Evolutionary conservation across 2,888 invertebrate genomes (phyloP).

Genomic region (Alviniconcha strummeri): DNA sequence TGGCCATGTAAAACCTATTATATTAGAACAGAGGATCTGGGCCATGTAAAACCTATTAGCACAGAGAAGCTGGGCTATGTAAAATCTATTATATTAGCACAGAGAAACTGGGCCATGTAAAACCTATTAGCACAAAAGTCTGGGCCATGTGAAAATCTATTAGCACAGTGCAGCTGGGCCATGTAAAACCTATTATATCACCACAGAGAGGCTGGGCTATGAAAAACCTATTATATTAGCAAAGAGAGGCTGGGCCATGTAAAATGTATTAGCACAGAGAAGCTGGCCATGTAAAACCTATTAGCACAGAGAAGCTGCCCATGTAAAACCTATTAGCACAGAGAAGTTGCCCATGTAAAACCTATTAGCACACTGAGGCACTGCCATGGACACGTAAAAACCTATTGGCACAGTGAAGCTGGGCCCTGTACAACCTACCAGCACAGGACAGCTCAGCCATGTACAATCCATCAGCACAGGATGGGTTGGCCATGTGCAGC

Average conservation of each 20-base stretch:
- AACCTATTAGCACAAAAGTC: neutral
- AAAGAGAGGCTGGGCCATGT: neutral
- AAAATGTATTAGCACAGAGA: too few relatives aligned
- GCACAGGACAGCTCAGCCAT: slow-evolving; percentile 78
- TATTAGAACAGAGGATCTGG: neutral
- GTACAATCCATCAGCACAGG: slow-evolving; percentile 75
- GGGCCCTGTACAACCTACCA: slow-evolving; percentile 45
- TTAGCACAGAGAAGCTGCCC: neutral
- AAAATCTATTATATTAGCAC: neutral
- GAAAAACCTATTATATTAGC: neutral
- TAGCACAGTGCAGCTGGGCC: neutral
- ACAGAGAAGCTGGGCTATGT: slow-evolving; percentile 75
- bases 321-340: too few relatives aligned
- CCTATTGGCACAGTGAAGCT: too few relatives aligned
- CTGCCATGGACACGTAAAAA: too few relatives aligned
- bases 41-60: slow-evolving; percentile 47
- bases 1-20: neutral
- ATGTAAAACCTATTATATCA: too few relatives aligned
- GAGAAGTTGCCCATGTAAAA: too few relatives aligned
- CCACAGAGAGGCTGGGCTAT: neutral
- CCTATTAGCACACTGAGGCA: too few relatives aligned
- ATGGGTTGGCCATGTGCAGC: slow-evolving; percentile 79
- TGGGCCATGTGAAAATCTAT: neutral
- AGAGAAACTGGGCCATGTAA: neutral
- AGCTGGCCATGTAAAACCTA: neutral